These are phyloP conservation scores for Lophotriccus pileatus DNA, from an alignment of 2,797 vertebrate species.

Conservation along the genomic window DNA sequence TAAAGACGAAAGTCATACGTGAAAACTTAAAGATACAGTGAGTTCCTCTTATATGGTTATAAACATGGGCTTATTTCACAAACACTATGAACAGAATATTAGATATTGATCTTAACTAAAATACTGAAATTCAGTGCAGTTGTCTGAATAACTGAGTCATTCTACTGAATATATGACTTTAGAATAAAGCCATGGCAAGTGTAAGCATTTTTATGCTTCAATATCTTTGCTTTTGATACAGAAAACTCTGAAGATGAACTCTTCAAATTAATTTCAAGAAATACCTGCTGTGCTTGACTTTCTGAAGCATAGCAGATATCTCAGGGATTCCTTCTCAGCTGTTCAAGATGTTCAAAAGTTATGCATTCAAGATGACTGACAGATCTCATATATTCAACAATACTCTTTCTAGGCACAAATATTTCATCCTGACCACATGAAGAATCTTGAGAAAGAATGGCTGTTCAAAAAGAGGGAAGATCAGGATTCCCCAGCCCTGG, in stretches of 20 bases:
- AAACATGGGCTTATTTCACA: not conserved
- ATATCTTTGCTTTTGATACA: not conserved
- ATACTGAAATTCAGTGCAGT: not conserved
- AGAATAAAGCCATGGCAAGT: not conserved
- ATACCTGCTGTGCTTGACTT: not conserved
- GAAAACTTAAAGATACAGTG: not conserved
- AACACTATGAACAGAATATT: not conserved
- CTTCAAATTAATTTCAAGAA: not conserved
- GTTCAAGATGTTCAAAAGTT: not conserved
- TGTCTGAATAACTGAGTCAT: not conserved
- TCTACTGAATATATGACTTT: not conserved
- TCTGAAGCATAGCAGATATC: not conserved
- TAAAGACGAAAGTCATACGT: not conserved
- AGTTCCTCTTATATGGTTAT: not conserved
- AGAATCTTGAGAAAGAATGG: not conserved
- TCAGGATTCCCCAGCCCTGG: not conserved
- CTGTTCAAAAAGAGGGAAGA: not conserved
- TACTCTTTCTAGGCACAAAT: not conserved
- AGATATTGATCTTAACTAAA: not conserved
- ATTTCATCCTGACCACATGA: not conserved
- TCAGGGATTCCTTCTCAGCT: not conserved
- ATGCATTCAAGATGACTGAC: not conserved
- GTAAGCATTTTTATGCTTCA: not conserved
- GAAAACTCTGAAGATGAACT: not conserved
- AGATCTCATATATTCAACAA: not conserved